Evolutionary conservation across 2,113 vertebrate genomes (phyloP).

Genomic region (Trichomycterus rosablanca): DNA sequence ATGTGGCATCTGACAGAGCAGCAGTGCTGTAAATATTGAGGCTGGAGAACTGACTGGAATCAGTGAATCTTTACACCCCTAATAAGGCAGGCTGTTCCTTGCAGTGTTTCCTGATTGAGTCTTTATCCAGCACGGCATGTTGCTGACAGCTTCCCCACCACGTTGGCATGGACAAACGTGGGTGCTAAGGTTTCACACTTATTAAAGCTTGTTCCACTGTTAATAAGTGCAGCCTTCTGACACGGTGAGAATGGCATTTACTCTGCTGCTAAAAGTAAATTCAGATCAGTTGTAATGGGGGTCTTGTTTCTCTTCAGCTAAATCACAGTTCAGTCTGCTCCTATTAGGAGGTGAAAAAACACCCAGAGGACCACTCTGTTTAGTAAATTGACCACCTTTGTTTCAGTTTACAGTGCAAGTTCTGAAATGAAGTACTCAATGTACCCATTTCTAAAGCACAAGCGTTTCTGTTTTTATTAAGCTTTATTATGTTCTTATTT

Average conservation of each 20-base stretch:
- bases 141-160: conserved; percentile 4
- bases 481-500: background rate
- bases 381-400: background rate
- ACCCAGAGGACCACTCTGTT: background rate
- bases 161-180: conserved; percentile 14
- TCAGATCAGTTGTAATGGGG: conserved; percentile 28
- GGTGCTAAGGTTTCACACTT: conserved; percentile 31
- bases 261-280: conserved; percentile 19
- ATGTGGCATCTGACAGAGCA: too few species aligned
- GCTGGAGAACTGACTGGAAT: background rate
- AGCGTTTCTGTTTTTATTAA: background rate
- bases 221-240: conserved; percentile 5
- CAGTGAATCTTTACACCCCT: background rate
- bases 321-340: conserved; percentile 5
- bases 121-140: conserved; percentile 20
- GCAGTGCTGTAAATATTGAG: background rate
- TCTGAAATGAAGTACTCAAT: background rate
- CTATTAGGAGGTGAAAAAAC: background rate
- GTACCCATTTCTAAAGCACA: background rate
- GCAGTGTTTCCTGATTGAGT: conserved; percentile 2
- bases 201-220: conserved; percentile 29
- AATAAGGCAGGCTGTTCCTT: background rate
- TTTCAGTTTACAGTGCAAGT: background rate
- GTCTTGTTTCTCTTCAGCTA: background rate
- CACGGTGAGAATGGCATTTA: background rate